phyloP scores from a whole-genome alignment of 2,797 vertebrate genomes.

The Paguma larvata region DNA sequence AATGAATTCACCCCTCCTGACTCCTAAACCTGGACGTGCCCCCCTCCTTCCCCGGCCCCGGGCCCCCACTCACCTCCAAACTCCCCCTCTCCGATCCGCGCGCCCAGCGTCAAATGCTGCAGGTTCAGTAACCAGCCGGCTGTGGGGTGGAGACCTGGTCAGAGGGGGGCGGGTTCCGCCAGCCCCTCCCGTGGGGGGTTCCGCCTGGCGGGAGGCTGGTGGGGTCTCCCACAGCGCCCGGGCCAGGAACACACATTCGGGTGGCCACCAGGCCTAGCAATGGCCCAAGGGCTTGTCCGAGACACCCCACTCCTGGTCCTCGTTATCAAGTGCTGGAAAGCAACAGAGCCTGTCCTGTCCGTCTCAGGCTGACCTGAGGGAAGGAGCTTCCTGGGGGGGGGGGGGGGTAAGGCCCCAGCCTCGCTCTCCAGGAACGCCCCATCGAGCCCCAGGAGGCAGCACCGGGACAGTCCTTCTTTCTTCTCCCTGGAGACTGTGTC shows the following conservation, averaged over 20 bases:
- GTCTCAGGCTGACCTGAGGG: not conserved
- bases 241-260: not conserved
- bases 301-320: not conserved
- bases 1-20: not conserved
- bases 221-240: too few species aligned
- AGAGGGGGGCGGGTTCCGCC: rapidly evolving
- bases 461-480: not conserved
- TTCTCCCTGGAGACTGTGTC: not conserved
- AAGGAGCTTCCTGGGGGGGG: not conserved
- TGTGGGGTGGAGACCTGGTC: constrained; percentile 76
- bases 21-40: not conserved
- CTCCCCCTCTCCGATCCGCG: constrained; percentile 94
- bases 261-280: not conserved
- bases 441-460: not conserved
- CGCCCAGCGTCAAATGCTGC: constrained; percentile 90
- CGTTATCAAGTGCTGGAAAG: not conserved
- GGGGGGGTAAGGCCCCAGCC: not conserved
- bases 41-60: rapidly evolving
- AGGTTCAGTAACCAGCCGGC: constrained; percentile 95
- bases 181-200: not conserved
- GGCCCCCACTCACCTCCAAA: constrained; percentile 92
- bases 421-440: not conserved
- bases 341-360: too few species aligned
- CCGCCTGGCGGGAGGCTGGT: not conserved
- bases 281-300: rapidly evolving